These are phyloP conservation scores for Scelioninae gen. 2 DNA, from an alignment of 2,888 invertebrate species.

Conservation along the genomic window DNA sequence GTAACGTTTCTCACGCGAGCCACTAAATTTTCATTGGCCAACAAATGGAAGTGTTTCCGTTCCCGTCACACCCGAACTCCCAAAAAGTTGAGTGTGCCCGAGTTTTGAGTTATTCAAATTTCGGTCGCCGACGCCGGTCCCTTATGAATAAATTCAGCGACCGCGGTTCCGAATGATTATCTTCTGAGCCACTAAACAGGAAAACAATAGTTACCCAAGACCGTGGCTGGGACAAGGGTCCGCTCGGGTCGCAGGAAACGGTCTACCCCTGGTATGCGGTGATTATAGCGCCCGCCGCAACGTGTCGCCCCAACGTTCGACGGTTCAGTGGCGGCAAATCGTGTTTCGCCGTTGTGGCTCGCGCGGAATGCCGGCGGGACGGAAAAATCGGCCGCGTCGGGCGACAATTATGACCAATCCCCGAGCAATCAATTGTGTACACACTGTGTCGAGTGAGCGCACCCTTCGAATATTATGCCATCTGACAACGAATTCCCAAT, in stretches of 20 bases:
- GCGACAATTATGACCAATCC: constrained; percentile 53
- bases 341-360: constrained; percentile 60
- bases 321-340: constrained; percentile 67
- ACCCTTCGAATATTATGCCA: constrained; percentile 15
- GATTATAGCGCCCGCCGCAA: constrained; percentile 65
- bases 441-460: constrained; percentile 40
- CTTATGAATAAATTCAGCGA: constrained; percentile 41
- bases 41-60: constrained; percentile 13
- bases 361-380: constrained; percentile 14
- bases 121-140: constrained; percentile 30
- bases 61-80: constrained; percentile 11
- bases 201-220: constrained; percentile 46
- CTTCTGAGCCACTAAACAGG: constrained; percentile 55
- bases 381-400: constrained; percentile 18
- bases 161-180: constrained; percentile 29
- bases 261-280: constrained; percentile 64
- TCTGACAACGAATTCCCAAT: constrained; percentile 39
- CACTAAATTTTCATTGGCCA: constrained; percentile 19
- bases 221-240: constrained; percentile 5
- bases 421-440: constrained; percentile 44
- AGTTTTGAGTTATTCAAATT: constrained; percentile 37
- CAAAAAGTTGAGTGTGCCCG: constrained; percentile 15
- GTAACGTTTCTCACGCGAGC: constrained; percentile 16
- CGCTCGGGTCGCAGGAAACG: constrained; percentile 28
- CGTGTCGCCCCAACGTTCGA: constrained; percentile 60